phyloP scores from a whole-genome alignment of 2,797 vertebrate species.

The Fringilla coelebs region DNA sequence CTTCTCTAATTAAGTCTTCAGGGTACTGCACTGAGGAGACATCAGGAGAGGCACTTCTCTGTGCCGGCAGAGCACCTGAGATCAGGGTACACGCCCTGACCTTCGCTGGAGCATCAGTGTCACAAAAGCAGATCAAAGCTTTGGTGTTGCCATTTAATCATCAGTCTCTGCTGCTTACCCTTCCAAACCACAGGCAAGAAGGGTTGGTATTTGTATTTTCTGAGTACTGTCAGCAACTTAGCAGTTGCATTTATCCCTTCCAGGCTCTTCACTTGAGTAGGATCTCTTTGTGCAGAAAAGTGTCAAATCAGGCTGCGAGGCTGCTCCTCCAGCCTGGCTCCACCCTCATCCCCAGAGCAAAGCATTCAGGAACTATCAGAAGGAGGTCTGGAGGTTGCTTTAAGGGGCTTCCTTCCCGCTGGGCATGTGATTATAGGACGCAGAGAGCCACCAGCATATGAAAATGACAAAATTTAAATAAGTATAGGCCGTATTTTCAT shows the following conservation, averaged over 20 bases:
- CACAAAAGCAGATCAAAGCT: conserved; percentile 12
- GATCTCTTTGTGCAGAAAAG: background rate
- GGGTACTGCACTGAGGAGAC: background rate
- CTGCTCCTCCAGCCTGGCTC: background rate
- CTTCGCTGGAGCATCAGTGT: background rate
- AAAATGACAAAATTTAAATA: background rate
- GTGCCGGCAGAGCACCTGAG: background rate
- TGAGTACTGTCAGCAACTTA: background rate
- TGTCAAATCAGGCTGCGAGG: background rate
- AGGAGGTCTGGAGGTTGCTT: background rate
- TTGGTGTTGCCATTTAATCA: background rate
- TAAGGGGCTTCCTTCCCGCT: background rate
- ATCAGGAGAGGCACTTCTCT: background rate
- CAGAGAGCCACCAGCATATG: background rate
- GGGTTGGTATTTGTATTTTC: background rate
- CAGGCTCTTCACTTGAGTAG: background rate
- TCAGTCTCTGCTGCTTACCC: background rate
- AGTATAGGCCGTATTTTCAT: background rate
- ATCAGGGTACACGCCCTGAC: background rate
- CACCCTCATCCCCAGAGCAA: background rate
- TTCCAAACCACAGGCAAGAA: background rate
- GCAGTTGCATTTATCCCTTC: background rate
- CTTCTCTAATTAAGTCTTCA: background rate
- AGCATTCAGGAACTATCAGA: background rate
- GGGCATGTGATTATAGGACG: fast-evolving